Conservation (phyloP, 2,888 invertebrate species). For the Sarcophaga caerulescens region DNA sequence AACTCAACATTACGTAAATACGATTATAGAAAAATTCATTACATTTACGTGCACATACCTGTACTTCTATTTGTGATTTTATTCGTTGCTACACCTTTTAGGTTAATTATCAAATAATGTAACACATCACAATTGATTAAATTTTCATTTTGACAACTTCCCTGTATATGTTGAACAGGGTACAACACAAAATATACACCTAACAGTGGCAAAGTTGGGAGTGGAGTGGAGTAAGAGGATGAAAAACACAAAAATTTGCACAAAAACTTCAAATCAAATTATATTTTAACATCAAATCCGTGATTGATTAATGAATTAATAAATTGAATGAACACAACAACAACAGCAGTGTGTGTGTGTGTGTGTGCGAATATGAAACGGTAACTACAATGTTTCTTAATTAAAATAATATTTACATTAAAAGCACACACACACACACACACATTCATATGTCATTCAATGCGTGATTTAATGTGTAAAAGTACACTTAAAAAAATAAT, state of each 20-base stretch:
- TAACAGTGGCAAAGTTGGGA: background rate
- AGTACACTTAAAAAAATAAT: too few species aligned
- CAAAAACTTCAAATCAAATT: slow-evolving; percentile 11
- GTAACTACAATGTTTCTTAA: slow-evolving; percentile 10
- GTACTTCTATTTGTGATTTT: background rate
- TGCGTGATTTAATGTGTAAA: too few species aligned
- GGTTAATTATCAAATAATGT: slow-evolving; percentile 28
- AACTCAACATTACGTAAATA: too few species aligned
- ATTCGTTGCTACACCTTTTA: background rate
- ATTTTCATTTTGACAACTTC: slow-evolving; percentile 47
- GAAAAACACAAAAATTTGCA: background rate
- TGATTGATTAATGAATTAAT: slow-evolving; percentile 44
- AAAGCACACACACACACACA: background rate
- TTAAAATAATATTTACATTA: background rate
- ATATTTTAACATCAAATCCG: slow-evolving; percentile 11
- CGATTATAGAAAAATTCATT: background rate
- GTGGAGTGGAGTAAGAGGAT: background rate
- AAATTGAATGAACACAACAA: slow-evolving; percentile 30
- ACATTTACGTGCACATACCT: background rate
- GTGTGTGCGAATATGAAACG: background rate
- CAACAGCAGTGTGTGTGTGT: background rate
- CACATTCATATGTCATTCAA: too few species aligned
- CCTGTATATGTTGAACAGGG: slow-evolving; percentile 16
- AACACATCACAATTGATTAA: slow-evolving; percentile 49
- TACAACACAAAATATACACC: background rate